Conservation (phyloP, 1,140 invertebrate species). For the Drosophila orena region DNA sequence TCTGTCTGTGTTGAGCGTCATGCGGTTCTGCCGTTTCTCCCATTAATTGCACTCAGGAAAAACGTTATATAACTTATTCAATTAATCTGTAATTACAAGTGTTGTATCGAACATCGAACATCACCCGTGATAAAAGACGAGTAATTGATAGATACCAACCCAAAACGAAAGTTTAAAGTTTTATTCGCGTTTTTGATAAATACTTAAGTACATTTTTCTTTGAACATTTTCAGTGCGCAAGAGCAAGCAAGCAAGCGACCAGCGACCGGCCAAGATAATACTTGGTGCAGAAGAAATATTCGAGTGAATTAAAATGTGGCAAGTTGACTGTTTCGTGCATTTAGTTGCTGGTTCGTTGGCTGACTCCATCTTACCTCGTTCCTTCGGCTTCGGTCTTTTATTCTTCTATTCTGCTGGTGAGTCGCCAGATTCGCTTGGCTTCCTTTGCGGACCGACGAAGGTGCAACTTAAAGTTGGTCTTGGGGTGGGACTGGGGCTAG, state of each 20-base stretch:
- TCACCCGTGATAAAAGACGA: no score
- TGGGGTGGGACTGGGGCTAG: slow-evolving; percentile 33
- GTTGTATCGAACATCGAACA: no score
- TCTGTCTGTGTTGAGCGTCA: slow-evolving; percentile 3
- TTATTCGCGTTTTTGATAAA: not conserved
- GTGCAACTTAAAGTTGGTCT: slow-evolving; percentile 18
- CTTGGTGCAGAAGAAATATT: slow-evolving; percentile 63
- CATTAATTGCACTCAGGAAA: slow-evolving; percentile 53
- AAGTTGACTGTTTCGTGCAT: slow-evolving; percentile 78
- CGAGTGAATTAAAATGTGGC: slow-evolving; percentile 81
- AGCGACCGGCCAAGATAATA: slow-evolving; percentile 5
- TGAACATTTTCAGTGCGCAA: not conserved
- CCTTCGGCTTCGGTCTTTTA: slow-evolving; percentile 8
- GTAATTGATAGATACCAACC: no score
- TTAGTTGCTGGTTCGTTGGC: slow-evolving; percentile 45
- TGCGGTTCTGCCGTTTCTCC: slow-evolving; percentile 17
- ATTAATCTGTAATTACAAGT: no score
- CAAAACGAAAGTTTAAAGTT: not conserved
- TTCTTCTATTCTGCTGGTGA: slow-evolving; percentile 13
- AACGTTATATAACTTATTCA: no score
- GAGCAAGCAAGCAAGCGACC: not conserved
- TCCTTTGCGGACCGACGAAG: slow-evolving; percentile 15
- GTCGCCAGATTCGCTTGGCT: slow-evolving; percentile 48
- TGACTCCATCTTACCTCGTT: slow-evolving; percentile 12
- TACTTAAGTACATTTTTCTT: no score